These are phyloP conservation scores for Sepioteuthis lessoniana DNA, from an alignment of 2,888 invertebrate genomes.

Conservation along the genomic window DNA sequence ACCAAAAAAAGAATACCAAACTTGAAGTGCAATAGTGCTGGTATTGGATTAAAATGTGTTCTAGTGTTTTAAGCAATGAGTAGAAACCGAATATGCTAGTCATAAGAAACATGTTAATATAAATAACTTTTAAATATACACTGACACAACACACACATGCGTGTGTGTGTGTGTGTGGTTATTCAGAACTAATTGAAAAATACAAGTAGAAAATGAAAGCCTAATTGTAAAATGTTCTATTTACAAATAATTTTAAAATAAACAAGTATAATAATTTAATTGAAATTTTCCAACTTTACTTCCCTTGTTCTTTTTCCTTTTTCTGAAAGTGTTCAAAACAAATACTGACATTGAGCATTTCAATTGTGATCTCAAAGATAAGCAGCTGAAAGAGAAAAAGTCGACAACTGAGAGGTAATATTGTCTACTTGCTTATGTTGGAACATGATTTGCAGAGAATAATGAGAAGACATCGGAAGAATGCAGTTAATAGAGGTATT, in stretches of 20 bases:
- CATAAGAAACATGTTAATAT: background rate
- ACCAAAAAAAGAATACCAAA: no score
- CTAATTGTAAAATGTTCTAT: no score
- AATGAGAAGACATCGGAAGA: conserved; percentile 4
- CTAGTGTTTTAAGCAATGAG: background rate
- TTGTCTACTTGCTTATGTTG: conserved; percentile 35
- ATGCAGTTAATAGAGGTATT: conserved; percentile 23
- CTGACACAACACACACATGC: no score
- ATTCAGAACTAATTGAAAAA: no score
- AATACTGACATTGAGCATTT: background rate
- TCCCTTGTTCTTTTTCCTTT: background rate
- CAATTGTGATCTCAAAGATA: background rate
- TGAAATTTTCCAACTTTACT: background rate
- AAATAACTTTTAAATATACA: no score
- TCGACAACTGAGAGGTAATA: background rate
- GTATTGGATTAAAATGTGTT: background rate
- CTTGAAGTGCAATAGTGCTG: no score
- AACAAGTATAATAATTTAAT: background rate
- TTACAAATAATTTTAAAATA: background rate
- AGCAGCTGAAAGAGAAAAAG: background rate
- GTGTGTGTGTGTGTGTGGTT: no score
- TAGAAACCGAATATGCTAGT: background rate
- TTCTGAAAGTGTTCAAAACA: no score
- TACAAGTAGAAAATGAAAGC: background rate
- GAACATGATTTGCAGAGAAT: background rate